Percentiles rank a stretch among this genome's conserved stretches.
Conservation (phyloP, 1,140 invertebrate genomes). For the Heliconius himera region DNA sequence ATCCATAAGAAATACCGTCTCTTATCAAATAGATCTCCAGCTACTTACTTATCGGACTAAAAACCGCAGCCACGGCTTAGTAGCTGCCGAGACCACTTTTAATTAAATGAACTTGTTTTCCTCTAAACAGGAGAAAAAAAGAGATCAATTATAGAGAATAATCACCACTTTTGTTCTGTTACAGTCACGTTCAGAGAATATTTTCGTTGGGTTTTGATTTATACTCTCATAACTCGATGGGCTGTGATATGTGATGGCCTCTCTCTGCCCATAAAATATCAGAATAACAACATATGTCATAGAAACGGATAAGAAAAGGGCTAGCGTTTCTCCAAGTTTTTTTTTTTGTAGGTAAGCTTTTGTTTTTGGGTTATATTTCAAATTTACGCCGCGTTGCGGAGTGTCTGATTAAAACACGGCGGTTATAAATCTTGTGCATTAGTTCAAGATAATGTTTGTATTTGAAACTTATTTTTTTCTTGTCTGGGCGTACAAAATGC, state of each 20-base stretch:
- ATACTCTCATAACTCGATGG: conserved; percentile 41
- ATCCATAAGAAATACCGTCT: conserved; percentile 10
- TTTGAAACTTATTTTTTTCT: too few relatives aligned
- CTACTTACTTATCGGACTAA: conserved; percentile 28
- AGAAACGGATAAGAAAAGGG: conserved; percentile 21
- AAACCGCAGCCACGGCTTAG: conserved; percentile 23
- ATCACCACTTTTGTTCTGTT: not conserved
- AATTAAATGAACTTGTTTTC: conserved; percentile 24
- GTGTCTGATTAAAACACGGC: too few relatives aligned
- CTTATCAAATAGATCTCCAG: conserved; percentile 24
- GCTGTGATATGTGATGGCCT: conserved; percentile 40
- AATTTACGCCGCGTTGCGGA: not conserved
- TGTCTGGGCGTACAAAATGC: too few relatives aligned
- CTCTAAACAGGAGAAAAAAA: not conserved
- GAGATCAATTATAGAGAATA: conserved; percentile 7
- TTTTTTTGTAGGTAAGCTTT: conserved; percentile 16
- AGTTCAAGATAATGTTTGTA: too few relatives aligned
- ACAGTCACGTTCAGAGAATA: conserved; percentile 17
- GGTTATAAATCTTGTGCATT: too few relatives aligned
- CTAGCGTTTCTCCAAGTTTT: conserved; percentile 9
- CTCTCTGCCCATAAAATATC: conserved; percentile 37
- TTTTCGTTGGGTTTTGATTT: conserved; percentile 31
- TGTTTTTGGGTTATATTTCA: conserved; percentile 11
- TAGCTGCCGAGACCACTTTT: conserved; percentile 21
- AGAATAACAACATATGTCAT: conserved; percentile 40